Conservation (phyloP, 2,797 vertebrate genomes). For the Rhadinocentrus ornatus region DNA sequence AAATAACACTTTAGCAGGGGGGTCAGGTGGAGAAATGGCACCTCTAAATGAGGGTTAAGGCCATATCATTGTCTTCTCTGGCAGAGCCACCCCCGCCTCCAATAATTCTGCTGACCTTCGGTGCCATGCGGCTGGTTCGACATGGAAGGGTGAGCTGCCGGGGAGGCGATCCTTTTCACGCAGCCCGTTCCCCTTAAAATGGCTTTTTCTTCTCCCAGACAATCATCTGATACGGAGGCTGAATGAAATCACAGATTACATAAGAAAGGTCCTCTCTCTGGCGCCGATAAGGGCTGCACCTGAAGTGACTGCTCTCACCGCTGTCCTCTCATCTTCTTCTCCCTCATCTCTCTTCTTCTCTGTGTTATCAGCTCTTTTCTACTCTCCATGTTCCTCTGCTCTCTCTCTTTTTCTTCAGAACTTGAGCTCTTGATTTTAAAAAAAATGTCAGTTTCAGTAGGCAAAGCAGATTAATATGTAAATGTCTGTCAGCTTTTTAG, state of each 20-base stretch:
- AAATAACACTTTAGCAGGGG: conserved; percentile 85
- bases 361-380: conserved; percentile 67
- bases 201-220: conserved; percentile 89
- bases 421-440: conserved; percentile 80
- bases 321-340: conserved; percentile 64
- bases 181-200: conserved; percentile 84
- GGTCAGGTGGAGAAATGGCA: conserved; percentile 89
- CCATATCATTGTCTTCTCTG: conserved; percentile 87
- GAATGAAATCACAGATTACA: conserved; percentile 89
- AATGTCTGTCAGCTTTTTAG: conserved; percentile 82
- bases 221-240: conserved; percentile 85
- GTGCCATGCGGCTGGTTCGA: conserved; percentile 83
- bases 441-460: conserved; percentile 71
- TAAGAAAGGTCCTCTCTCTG: conserved; percentile 84
- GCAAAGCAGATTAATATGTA: conserved; percentile 83
- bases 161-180: conserved; percentile 83
- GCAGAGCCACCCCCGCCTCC: conserved; percentile 87
- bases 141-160: conserved; percentile 87
- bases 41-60: conserved; percentile 87
- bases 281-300: conserved; percentile 81
- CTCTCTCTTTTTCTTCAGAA: conserved; percentile 50
- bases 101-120: conserved; percentile 87
- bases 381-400: conserved; percentile 44
- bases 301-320: conserved; percentile 79
- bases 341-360: conserved; percentile 63